Evolutionary conservation across 2,797 vertebrate genomes (phyloP), one percentile per base, ranked within the genome.

Genomic region (Anomalospiza imberbis): DNA sequence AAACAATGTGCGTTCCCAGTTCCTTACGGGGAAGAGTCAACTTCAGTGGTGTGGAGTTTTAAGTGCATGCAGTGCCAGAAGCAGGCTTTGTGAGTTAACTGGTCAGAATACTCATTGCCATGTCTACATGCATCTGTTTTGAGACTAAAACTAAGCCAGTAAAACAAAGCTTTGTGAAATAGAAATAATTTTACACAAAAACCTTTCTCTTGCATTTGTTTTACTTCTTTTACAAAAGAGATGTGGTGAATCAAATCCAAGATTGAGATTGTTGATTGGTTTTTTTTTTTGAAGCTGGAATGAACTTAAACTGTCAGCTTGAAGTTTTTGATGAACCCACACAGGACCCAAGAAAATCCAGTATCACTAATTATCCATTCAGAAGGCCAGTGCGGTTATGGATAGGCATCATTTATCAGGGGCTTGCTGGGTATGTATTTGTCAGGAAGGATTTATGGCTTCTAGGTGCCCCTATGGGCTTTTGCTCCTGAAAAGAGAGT

Each of bases 1-100:
- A 67, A 94, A 95, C 51, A 85, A 60, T 62, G 29, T 47, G 51
- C 51, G 38, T 61, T 96, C 29, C 42, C 67, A 67, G 25, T 10
- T 89, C 67, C 85, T 50, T n/a, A 40, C 60, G 79, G 77, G 51
- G 34, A 91, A 74, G 48, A 71, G 60, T 60, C 5, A 14, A 12
- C 42, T 54, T 77, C 70, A 73, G 20, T 13, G 34, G 50, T 58
- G 26, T 7, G 9, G 48, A 57, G 44, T 54, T 90, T 44, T 65
- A 76, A 88, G 90, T 10, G 34, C 7, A 3, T 12, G 32, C 55
- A 48, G 44, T 25, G 45, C 38, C 26, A 57, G 61, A 61, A 51
- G 21, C 32, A 77, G 61, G 12, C 28, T 51, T 36, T 11, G 4
- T 42, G 45, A 77, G 9, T 34, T 58, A 58, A 5, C 45, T 40